A percentile compares a stretch with the other conserved stretches of the same genome.
Evolutionary conservation across 2,888 invertebrate species (phyloP).

Genomic region (Drosophila picticornis): DNA sequence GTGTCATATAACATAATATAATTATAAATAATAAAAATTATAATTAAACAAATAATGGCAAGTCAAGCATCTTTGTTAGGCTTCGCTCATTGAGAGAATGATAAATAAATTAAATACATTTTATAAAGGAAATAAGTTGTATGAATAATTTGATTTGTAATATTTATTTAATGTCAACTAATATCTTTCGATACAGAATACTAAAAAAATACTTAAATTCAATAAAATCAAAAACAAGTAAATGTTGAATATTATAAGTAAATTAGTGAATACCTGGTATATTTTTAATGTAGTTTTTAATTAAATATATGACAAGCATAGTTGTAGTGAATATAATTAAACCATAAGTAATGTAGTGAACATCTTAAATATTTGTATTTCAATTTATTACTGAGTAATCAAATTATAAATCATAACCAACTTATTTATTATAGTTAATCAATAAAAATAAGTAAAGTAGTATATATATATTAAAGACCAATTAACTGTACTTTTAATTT

Average conservation of each 20-base stretch:
- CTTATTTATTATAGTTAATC: not conserved
- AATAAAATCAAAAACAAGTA: not conserved
- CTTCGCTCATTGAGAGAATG: not conserved
- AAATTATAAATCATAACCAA: not conserved
- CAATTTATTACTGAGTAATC: not conserved
- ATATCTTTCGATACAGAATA: not conserved
- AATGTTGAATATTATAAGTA: no score
- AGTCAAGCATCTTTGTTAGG: not conserved
- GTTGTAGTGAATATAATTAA: not conserved
- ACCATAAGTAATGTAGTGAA: no score
- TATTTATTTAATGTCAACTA: not conserved
- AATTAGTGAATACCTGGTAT: not conserved
- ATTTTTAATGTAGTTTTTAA: not conserved
- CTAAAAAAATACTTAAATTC: not conserved
- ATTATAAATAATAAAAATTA: no score
- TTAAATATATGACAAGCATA: not conserved
- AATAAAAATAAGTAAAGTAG: not conserved
- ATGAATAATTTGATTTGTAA: no score
- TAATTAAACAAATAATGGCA: no score
- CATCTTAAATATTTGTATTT: not conserved
- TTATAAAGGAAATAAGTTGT: not conserved
- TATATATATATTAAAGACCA: not conserved
- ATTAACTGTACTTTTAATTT: not conserved
- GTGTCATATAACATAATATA: no score
- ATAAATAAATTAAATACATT: not conserved